These are phyloP conservation scores for Hipparchia semele DNA, from an alignment of 2,888 invertebrate species.

Conservation along the genomic window DNA sequence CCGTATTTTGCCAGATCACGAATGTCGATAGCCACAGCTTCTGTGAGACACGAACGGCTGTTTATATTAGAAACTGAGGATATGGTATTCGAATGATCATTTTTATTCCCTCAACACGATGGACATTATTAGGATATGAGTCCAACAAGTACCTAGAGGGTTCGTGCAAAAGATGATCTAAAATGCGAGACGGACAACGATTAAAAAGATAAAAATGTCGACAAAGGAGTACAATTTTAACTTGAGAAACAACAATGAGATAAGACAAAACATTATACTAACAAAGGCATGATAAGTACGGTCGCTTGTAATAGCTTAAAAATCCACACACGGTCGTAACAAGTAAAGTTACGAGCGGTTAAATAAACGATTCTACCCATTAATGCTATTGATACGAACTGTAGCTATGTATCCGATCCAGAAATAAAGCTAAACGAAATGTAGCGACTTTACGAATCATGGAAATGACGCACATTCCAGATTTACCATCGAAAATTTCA, in stretches of 20 bases:
- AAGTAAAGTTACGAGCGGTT: constrained; percentile 74
- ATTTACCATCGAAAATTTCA: neutral
- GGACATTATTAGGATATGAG: neutral
- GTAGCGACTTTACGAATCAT: constrained; percentile 39
- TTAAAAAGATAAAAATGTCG: neutral
- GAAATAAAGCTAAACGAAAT: constrained; percentile 66
- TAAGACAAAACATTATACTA: constrained; percentile 21
- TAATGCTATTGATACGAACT: constrained; percentile 66
- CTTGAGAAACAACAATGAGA: neutral
- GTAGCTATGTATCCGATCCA: constrained; percentile 61
- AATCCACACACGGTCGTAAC: constrained; percentile 72
- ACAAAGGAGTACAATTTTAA: neutral
- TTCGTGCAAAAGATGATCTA: neutral
- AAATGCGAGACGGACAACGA: neutral
- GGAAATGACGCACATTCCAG: neutral
- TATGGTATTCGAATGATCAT: neutral
- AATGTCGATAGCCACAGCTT: constrained; percentile 45
- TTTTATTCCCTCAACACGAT: neutral
- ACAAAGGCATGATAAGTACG: constrained; percentile 49
- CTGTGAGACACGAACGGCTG: constrained; percentile 8
- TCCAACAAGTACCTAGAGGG: neutral
- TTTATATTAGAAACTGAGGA: neutral
- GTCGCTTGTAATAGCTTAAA: constrained; percentile 61
- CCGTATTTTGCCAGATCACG: constrained; percentile 68
- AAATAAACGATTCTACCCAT: constrained; percentile 77